Conservation (phyloP, 2,888 invertebrate species). For the Pediacus dermestoides region DNA sequence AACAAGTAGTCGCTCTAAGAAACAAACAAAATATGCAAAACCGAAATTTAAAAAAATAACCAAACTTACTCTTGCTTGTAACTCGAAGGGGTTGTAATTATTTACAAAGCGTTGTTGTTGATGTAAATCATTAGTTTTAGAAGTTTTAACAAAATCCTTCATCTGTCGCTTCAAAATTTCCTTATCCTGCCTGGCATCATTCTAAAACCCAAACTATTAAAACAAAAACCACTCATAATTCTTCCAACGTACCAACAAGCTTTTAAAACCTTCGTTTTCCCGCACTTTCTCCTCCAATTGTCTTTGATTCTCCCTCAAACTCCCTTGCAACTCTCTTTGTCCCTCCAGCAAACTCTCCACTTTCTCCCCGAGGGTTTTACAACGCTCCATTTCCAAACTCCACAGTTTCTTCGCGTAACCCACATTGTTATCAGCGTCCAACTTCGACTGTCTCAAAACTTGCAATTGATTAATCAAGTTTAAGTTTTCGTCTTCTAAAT, state of each 20-base stretch:
- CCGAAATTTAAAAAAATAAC: not conserved
- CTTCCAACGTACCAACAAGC: constrained; percentile 38
- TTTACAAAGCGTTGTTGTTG: not conserved
- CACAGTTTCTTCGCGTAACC: constrained; percentile 39
- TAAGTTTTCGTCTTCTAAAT: constrained; percentile 29
- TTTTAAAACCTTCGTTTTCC: constrained; percentile 37
- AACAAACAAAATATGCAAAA: constrained; percentile 20
- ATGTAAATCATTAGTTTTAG: not conserved
- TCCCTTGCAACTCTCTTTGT: constrained; percentile 31
- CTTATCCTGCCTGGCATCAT: not conserved
- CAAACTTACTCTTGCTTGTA: constrained; percentile 17
- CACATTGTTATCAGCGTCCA: constrained; percentile 33
- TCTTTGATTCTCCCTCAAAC: constrained; percentile 28
- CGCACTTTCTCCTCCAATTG: constrained; percentile 34
- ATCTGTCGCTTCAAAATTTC: not conserved
- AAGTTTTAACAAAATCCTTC: not conserved
- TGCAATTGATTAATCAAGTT: constrained; percentile 31
- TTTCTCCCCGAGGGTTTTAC: constrained; percentile 33
- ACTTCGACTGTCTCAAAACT: constrained; percentile 28
- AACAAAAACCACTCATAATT: not conserved
- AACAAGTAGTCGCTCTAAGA: constrained; percentile 59
- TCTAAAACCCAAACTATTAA: not conserved
- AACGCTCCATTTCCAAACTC: constrained; percentile 30
- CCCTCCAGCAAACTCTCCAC: constrained; percentile 27
- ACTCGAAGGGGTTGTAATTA: constrained; percentile 2